Base-by-base conservation (phyloP, 30 jellyfish, hydroid and myxozoan species). In the Hydractinia symbiolongicarpus region DNA sequence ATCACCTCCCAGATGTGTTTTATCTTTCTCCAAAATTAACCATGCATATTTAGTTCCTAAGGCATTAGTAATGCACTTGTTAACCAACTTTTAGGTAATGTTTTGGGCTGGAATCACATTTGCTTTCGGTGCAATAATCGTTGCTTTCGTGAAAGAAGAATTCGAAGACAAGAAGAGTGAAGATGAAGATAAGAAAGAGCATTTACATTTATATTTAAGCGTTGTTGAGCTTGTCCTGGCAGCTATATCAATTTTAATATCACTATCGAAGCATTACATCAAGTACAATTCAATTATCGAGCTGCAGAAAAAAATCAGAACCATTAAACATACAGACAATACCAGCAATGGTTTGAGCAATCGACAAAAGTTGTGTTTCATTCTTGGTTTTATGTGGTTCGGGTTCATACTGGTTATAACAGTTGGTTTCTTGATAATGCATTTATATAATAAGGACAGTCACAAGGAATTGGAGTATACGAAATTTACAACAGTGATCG, bases 71-170 rank as follows among this genome's bases (percentile, higher is more conserved):
- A 30, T 30, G 44, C 44, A 30, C 44, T 30, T 30, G 44, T 30
- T 30, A 2, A 30, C 1, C 44, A 30, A 30, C 44, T 71, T 67
- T 15, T 0, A 71, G 80, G n/a, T 71, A 14, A 9, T 71, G 66
- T 71, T 71, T 58, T 71, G 80, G 80, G 60, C 5, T 71, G 80
- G 80, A 19, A 20, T 71, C 80, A 71, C 50, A 5, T 50, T 53
- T 5, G 80, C 56, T 7, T 30, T 71, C 8, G 8, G 30, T 7
- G 80, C 80, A 40, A 71, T 71, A 5, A 11, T 50, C 66, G 66
- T 71, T 9, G 50, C 56, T 5, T 50, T 71, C 80, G 50, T 71
- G 9, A 71, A 71, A 71, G 80, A 71, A 50, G 40, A 19, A 58
- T 49, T n/a, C n/a, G 80, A 71, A 71, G 80, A 58, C 80, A 50